These are phyloP conservation scores for Gymnothorax javanicus DNA, from an alignment of 2,797 vertebrate genomes.

Conservation along the genomic window DNA sequence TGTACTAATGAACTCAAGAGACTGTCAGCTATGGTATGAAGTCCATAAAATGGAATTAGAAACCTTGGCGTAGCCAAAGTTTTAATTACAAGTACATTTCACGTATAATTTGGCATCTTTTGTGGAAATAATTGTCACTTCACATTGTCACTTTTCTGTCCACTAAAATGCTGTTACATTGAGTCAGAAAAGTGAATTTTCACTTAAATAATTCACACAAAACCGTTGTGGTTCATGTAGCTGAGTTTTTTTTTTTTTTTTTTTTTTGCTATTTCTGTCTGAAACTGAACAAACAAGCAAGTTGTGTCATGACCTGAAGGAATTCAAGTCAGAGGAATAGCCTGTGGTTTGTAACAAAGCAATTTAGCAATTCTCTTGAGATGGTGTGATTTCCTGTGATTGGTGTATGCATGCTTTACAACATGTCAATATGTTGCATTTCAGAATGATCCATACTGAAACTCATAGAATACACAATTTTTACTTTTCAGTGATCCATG, in stretches of 20 bases:
- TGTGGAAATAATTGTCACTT: background rate
- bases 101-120: background rate
- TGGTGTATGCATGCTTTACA: background rate
- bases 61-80: background rate
- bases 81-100: background rate
- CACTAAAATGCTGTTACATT: background rate
- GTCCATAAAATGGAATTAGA: background rate
- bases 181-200: constrained; percentile 1
- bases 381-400: background rate
- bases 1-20: background rate
- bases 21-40: background rate
- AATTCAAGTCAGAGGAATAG: background rate
- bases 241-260: background rate
- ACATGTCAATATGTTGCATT: background rate
- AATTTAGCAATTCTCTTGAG: background rate
- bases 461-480: background rate
- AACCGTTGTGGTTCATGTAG: constrained; percentile 33
- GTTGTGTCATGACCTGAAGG: constrained; percentile 35
- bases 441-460: background rate
- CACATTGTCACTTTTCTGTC: background rate
- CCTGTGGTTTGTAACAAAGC: constrained; percentile 3
- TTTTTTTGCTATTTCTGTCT: constrained; percentile 10
- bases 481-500: background rate
- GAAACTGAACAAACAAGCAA: constrained; percentile 32
- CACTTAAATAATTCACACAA: constrained; percentile 39